Evolutionary conservation across 2,888 invertebrate genomes (phyloP), one percentile per base, ranked within the genome.

Genomic region (Tridacna crocea): DNA sequence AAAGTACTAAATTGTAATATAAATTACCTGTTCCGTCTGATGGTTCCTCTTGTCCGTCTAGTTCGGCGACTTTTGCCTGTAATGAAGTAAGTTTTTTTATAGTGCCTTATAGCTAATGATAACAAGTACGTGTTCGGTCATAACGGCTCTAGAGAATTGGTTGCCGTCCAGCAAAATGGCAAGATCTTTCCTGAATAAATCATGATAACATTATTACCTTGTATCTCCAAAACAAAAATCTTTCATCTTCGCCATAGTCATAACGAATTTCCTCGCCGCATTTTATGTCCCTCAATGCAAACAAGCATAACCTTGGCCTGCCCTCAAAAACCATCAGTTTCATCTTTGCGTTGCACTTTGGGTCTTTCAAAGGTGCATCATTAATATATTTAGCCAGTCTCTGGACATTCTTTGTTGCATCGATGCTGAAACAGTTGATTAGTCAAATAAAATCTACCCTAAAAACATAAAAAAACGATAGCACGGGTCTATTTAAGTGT

Each of bases 241-340:
- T 19, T n/a, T n/a, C 15, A 48, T 77, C 77, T 48, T 77, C 77
- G 46, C 77, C 77, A 58, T 77, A 77, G 24, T 75, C 75, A 26
- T 75, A 75, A 19, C 75, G 75, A 22, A 75, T 51, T 65, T 75
- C 75, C 13, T 77, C 77, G 19, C 77, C 77, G 19, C 13, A 6
- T 15, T 51, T 26, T 13, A 77, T 70, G 46, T 77, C 77, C 27
- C 27, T 51, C 19, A 55, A 22, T 17, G 77, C 77, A 58, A 77
- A 77, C 55, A 77, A 27, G 27, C 77, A 77, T 13, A 77, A 68
- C 27, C 77, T 68, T 66, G 77, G 77, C 10, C 36, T 13, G 13
- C 36, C 36, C 10, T 19, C 48, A 58, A 77, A 55, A 15, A 77
- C 70, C 36, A 27, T 58, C 47, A 55, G 26, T 55, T 77, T 77